These are phyloP conservation scores for Apodemus sylvaticus DNA, from an alignment of 2,113 vertebrate genomes.

Conservation along the genomic window DNA sequence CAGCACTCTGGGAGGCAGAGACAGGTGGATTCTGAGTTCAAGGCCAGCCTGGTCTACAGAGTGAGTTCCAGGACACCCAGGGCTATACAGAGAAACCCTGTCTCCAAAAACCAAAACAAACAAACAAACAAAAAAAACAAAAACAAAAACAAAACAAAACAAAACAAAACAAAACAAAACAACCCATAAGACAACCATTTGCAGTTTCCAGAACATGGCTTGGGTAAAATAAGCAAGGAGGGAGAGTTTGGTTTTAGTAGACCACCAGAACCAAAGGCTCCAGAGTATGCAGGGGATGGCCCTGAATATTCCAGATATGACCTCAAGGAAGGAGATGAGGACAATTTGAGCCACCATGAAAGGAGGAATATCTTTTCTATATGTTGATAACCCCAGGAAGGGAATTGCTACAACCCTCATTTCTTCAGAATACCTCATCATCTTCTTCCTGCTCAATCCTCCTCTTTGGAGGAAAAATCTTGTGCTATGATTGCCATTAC, in stretches of 20 bases:
- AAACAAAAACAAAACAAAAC: too few relatives aligned
- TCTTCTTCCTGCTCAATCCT: not conserved
- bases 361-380: not conserved
- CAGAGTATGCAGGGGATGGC: not conserved
- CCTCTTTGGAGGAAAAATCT: not conserved
- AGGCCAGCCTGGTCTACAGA: too few relatives aligned
- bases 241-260: not conserved
- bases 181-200: not conserved
- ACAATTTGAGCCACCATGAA: not conserved
- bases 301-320: not conserved
- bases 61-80: too few relatives aligned
- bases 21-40: too few relatives aligned
- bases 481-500: not conserved
- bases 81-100: too few relatives aligned
- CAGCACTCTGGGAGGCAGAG: too few relatives aligned
- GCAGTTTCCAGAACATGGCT: not conserved
- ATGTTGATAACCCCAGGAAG: not conserved
- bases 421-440: not conserved
- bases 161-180: too few relatives aligned
- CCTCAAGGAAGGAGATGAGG: not conserved
- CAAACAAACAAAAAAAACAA: too few relatives aligned
- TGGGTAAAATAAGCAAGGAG: conserved; percentile 19
- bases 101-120: too few relatives aligned
- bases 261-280: not conserved
- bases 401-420: not conserved